Conservation (phyloP, 2,797 vertebrate species). For the Paguma larvata region DNA sequence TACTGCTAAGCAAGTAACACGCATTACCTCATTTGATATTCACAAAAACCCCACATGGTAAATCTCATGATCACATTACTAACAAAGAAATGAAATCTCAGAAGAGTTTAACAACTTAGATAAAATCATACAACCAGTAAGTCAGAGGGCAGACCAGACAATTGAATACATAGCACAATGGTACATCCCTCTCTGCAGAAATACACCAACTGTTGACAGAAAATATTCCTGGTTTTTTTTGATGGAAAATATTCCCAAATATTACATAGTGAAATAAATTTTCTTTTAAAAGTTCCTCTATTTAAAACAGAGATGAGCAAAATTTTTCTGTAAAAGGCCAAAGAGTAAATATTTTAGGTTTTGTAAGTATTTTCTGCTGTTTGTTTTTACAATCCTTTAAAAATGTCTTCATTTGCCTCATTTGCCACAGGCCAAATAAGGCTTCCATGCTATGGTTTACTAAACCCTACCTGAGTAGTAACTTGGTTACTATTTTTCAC, state of each 20-base stretch:
- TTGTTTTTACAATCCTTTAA: background rate
- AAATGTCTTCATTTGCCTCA: background rate
- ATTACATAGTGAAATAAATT: background rate
- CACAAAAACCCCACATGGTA: background rate
- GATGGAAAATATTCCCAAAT: slow-evolving; percentile 4
- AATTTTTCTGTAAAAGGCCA: background rate
- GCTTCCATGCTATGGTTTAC: background rate
- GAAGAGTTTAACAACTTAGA: background rate
- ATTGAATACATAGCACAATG: background rate
- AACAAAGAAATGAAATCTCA: background rate
- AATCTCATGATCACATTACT: background rate
- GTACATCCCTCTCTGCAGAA: background rate
- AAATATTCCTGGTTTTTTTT: background rate
- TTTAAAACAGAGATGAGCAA: background rate
- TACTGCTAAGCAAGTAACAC: background rate
- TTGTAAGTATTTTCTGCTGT: background rate
- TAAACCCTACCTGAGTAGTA: background rate
- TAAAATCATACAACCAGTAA: background rate
- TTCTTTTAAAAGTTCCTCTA: background rate
- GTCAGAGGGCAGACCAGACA: background rate
- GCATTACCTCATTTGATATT: background rate
- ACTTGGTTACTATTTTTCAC: background rate
- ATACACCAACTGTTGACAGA: background rate
- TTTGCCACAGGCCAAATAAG: background rate
- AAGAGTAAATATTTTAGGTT: background rate